Conservation (phyloP, 2,888 invertebrate species). For the Torymus texanus region DNA sequence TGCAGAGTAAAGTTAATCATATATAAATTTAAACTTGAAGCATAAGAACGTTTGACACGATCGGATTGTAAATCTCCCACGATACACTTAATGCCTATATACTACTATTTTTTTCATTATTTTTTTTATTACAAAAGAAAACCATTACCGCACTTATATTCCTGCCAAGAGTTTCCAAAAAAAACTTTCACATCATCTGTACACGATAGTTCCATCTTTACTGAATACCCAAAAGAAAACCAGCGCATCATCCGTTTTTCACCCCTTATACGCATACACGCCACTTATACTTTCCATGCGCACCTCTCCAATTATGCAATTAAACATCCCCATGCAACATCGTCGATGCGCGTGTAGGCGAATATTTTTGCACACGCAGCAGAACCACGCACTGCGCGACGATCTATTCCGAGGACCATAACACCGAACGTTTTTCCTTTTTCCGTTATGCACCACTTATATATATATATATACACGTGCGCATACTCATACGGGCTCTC, state of each 20-base stretch:
- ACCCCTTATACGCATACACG: not conserved
- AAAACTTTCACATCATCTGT: no score
- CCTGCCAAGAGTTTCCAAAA: no score
- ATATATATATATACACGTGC: not conserved
- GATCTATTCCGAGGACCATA: not conserved
- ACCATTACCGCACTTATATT: no score
- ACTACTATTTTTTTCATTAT: no score
- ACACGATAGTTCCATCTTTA: no score
- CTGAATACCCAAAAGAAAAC: no score
- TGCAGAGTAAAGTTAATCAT: not conserved
- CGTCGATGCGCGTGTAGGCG: not conserved
- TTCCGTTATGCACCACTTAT: constrained; percentile 23
- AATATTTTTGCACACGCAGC: no score
- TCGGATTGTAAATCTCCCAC: no score
- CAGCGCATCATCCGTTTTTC: no score
- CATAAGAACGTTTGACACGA: no score
- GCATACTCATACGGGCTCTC: constrained; percentile 12
- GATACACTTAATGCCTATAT: no score
- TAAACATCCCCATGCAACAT: not conserved
- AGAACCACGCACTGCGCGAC: constrained; percentile 1
- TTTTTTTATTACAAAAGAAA: no score
- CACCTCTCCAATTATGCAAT: constrained; percentile 32
- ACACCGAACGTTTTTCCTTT: constrained; percentile 24
- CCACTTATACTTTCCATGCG: not conserved
- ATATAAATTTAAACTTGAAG: constrained; percentile 19